phyloP scores from a whole-genome alignment of 2,888 invertebrate species.

The Diachrysia chrysitis region DNA sequence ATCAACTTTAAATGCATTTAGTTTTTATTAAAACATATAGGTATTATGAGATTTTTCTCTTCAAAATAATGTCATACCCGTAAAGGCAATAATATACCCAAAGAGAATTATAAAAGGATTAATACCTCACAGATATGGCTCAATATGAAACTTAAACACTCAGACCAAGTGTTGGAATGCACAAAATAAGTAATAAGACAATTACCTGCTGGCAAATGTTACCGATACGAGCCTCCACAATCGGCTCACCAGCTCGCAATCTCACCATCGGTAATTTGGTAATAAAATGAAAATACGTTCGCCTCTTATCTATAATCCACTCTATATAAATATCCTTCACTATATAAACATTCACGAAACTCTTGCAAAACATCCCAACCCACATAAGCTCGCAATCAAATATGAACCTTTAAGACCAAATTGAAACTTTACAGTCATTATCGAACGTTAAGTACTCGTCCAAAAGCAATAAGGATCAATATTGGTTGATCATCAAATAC shows the following conservation, averaged over 20 bases:
- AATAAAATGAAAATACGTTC: constrained; percentile 89
- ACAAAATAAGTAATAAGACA: constrained; percentile 81
- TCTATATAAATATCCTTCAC: constrained; percentile 84
- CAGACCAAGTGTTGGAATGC: constrained; percentile 74
- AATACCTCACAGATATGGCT: constrained; percentile 22
- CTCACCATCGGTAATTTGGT: constrained; percentile 89
- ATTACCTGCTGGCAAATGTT: constrained; percentile 86
- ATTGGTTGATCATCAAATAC: constrained; percentile 62
- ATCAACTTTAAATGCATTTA: too few relatives aligned
- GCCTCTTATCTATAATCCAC: constrained; percentile 86
- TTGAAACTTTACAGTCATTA: constrained; percentile 54
- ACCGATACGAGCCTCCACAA: constrained; percentile 78
- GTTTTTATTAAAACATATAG: too few relatives aligned
- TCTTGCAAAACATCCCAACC: constrained; percentile 63
- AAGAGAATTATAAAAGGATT: constrained; percentile 15
- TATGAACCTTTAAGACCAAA: constrained; percentile 63
- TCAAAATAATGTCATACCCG: neutral
- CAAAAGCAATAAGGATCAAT: constrained; percentile 71
- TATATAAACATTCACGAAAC: constrained; percentile 81
- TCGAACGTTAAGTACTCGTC: constrained; percentile 62
- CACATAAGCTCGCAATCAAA: constrained; percentile 55
- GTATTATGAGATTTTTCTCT: too few relatives aligned
- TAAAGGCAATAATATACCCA: neutral
- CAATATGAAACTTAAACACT: constrained; percentile 46
- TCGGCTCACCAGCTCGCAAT: constrained; percentile 76